Percentiles rank a stretch among this genome's conserved stretches.
These are phyloP conservation scores for Ethmia dodecea DNA, from an alignment of 2,888 invertebrate genomes.

Conservation along the genomic window DNA sequence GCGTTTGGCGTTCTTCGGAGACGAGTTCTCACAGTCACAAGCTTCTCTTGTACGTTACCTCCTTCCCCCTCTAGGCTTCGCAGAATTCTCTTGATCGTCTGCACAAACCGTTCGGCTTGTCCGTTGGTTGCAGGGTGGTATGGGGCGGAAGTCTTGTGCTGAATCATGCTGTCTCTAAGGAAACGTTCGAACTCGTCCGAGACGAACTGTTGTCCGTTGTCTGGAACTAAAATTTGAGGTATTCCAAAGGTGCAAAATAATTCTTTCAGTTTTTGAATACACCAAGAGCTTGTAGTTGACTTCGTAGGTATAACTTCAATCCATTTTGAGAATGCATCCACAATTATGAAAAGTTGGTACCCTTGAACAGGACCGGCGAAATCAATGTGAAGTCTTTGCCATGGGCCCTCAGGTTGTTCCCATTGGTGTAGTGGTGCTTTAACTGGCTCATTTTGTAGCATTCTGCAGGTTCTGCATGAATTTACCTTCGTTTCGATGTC, in stretches of 20 bases:
- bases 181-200: slow-evolving; percentile 5
- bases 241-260: background rate
- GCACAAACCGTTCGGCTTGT: slow-evolving; percentile 14
- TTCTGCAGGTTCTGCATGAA: background rate
- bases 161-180: slow-evolving; percentile 4
- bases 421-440: slow-evolving; percentile 8
- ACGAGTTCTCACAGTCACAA: too few relatives aligned
- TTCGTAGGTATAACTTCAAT: slow-evolving; percentile 9
- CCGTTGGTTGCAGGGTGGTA: slow-evolving; percentile 17
- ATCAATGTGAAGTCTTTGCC: slow-evolving; percentile 18
- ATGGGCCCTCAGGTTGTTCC: slow-evolving; percentile 12
- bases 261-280: slow-evolving; percentile 1
- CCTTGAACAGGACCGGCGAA: slow-evolving; percentile 17
- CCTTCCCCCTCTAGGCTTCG: too few relatives aligned
- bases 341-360: slow-evolving; percentile 15
- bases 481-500: slow-evolving; percentile 4
- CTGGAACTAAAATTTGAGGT: background rate
- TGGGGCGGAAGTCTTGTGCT: slow-evolving; percentile 10
- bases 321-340: slow-evolving; percentile 17
- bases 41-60: too few relatives aligned
- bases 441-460: slow-evolving; percentile 12
- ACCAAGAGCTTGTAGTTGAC: slow-evolving; percentile 2
- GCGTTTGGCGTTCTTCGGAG: too few relatives aligned
- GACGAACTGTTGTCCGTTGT: background rate
- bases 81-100: slow-evolving; percentile 15